Percentiles rank a stretch among this genome's conserved stretches.
Evolutionary conservation across 2,888 invertebrate genomes (phyloP).

Genomic region (Diaperis boleti): DNA sequence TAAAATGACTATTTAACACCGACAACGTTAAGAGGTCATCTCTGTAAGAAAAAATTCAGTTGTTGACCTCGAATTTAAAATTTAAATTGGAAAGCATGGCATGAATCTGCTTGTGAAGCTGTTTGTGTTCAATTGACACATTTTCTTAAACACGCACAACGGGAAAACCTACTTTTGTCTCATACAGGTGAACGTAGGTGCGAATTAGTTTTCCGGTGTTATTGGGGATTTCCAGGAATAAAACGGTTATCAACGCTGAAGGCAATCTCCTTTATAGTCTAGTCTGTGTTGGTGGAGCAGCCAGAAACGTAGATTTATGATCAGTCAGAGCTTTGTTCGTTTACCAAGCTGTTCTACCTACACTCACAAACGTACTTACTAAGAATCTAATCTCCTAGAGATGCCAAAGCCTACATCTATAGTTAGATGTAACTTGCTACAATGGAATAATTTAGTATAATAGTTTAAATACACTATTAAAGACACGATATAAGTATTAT

Average conservation of each 20-base stretch:
- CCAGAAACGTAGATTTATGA: slow-evolving; percentile 17
- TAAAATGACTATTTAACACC: too few species aligned
- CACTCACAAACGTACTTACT: too few species aligned
- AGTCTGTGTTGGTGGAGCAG: slow-evolving; percentile 10
- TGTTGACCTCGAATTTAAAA: slow-evolving; percentile 12
- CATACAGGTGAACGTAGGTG: slow-evolving; percentile 3
- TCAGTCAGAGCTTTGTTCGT: slow-evolving; percentile 14
- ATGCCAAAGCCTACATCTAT: too few species aligned
- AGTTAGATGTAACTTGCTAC: too few species aligned
- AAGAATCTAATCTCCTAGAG: too few species aligned
- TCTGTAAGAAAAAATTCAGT: neutral
- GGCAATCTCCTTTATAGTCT: slow-evolving; percentile 22
- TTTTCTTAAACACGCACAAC: neutral
- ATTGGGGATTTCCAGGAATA: slow-evolving; percentile 12
- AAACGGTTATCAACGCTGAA: slow-evolving; percentile 16
- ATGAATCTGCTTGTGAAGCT: slow-evolving; percentile 3
- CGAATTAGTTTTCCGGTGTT: slow-evolving; percentile 14
- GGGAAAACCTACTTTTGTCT: neutral
- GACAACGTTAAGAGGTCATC: slow-evolving; percentile 10
- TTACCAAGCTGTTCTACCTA: slow-evolving; percentile 3
- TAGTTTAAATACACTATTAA: too few species aligned
- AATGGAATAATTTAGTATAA: too few species aligned
- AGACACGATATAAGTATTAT: too few species aligned
- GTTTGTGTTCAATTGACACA: neutral
- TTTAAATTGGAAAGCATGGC: slow-evolving; percentile 15